Percentiles rank a stretch among this genome's conserved stretches.
Conservation (phyloP, 2,888 invertebrate genomes). For the Cyclophora albipunctata region DNA sequence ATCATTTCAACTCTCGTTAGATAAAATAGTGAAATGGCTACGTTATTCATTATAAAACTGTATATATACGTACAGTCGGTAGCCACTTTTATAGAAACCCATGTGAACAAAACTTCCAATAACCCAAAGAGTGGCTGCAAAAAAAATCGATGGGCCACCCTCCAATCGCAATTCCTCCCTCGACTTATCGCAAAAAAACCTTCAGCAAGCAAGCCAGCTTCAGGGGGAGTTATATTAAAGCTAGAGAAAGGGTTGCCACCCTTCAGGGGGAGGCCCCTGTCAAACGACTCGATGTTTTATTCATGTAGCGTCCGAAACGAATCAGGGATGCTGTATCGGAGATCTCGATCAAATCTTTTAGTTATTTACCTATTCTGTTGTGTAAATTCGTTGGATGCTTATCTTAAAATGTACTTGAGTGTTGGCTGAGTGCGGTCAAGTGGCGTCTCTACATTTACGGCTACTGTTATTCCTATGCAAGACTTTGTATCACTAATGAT, state of each 20-base stretch:
- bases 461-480: no score
- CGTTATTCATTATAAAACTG: no score
- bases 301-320: slow-evolving; percentile 53
- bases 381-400: background rate
- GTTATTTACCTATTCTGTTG: slow-evolving; percentile 35
- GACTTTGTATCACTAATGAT: no score
- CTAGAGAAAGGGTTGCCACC: slow-evolving; percentile 52
- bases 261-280: slow-evolving; percentile 36
- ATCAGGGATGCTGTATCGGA: slow-evolving; percentile 41
- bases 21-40: no score
- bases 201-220: slow-evolving; percentile 14
- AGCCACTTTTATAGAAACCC: no score
- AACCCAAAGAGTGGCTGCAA: slow-evolving; percentile 4
- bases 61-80: no score
- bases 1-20: no score
- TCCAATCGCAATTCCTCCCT: slow-evolving; percentile 21
- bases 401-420: no score
- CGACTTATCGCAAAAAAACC: slow-evolving; percentile 56
- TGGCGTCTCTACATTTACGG: no score
- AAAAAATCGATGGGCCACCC: slow-evolving; percentile 43
- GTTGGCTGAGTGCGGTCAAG: no score
- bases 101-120: no score
- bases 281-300: slow-evolving; percentile 60
- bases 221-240: slow-evolving; percentile 53
- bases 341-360: slow-evolving; percentile 52